These are phyloP conservation scores for Poicephalus meyeri DNA, from an alignment of 2,113 vertebrate species.

Conservation along the genomic window DNA sequence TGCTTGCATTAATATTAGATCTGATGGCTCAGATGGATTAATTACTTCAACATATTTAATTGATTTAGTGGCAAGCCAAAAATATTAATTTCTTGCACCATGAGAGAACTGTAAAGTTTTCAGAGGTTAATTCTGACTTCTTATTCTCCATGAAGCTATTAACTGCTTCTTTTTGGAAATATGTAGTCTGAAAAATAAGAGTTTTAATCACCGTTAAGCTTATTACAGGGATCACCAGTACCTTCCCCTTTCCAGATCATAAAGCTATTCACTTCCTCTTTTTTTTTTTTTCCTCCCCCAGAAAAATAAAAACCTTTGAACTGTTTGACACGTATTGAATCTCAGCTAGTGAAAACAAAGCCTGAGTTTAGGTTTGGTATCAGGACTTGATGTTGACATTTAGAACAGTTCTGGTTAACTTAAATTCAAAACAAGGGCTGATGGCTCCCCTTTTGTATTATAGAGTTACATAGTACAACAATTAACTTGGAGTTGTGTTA, in stretches of 20 bases:
- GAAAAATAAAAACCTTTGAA: background rate
- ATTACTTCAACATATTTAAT: background rate
- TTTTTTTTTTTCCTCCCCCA: background rate
- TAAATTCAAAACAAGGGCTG: background rate
- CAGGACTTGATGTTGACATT: background rate
- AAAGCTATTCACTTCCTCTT: background rate
- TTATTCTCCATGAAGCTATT: background rate
- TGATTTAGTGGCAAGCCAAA: background rate
- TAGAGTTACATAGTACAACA: background rate
- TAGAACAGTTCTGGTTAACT: background rate
- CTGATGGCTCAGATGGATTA: background rate
- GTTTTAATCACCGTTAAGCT: background rate
- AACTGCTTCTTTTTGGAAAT: background rate
- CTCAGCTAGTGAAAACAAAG: background rate
- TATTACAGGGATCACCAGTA: background rate
- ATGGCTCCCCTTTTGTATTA: background rate
- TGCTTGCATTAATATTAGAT: background rate
- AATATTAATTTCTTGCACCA: background rate
- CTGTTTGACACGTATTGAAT: background rate
- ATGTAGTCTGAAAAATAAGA: background rate
- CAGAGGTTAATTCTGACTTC: background rate
- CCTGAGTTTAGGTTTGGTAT: background rate
- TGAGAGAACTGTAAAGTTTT: background rate
- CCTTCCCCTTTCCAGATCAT: background rate
- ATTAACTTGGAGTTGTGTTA: background rate